These are phyloP conservation scores for Pseudorhombus dupliciocellatus DNA, from an alignment of 2,113 vertebrate species.

Conservation along the genomic window DNA sequence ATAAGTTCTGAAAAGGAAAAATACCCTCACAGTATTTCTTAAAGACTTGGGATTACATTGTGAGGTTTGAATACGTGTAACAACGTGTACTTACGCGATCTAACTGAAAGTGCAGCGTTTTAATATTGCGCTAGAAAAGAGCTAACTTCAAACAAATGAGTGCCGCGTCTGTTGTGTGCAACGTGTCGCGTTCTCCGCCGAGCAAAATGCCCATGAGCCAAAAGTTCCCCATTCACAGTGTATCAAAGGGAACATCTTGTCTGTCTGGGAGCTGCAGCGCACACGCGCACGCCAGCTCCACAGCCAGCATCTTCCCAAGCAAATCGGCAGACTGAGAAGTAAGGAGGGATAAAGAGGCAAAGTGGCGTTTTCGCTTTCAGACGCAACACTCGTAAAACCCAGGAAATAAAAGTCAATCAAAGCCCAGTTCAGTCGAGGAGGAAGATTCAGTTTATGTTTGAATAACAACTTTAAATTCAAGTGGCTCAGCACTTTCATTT, in stretches of 20 bases:
- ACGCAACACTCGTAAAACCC: constrained; percentile 20
- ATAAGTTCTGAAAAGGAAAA: too few relatives aligned
- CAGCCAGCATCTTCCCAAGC: constrained; percentile 47
- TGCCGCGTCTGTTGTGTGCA: background rate
- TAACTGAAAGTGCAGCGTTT: background rate
- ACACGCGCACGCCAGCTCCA: constrained; percentile 36
- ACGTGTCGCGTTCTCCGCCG: constrained; percentile 29
- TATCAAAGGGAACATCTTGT: constrained; percentile 62
- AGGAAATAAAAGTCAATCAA: constrained; percentile 62
- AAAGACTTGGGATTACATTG: too few relatives aligned
- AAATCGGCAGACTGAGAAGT: constrained; percentile 38
- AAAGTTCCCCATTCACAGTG: constrained; percentile 39
- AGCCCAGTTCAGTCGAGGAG: constrained; percentile 17
- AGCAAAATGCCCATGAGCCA: constrained; percentile 44
- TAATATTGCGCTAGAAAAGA: background rate
- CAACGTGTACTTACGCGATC: background rate
- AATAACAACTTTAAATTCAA: constrained; percentile 42
- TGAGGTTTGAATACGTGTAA: background rate
- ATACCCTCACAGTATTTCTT: too few relatives aligned
- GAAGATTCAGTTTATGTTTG: constrained; percentile 20
- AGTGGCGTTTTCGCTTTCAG: constrained; percentile 22
- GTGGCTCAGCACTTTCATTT: constrained; percentile 13
- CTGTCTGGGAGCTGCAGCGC: constrained; percentile 44
- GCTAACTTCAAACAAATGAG: constrained; percentile 18
- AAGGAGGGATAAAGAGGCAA: constrained; percentile 37